Conservation (phyloP, 2,113 vertebrate genomes). For the Conger conger region DNA sequence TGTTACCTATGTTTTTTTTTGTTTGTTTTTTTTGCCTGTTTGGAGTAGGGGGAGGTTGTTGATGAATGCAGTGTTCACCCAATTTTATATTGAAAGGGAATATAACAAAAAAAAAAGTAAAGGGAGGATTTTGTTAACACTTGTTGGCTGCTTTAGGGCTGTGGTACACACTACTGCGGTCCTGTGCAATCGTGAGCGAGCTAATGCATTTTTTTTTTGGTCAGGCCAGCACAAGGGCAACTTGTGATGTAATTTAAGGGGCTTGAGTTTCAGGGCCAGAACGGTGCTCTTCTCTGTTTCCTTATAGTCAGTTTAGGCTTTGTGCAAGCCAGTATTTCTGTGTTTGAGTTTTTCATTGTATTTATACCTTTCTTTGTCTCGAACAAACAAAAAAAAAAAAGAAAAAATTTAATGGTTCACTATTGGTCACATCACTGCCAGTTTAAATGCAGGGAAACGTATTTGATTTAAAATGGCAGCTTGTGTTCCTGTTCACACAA, state of each 20-base stretch:
- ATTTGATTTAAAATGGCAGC: conserved; percentile 67
- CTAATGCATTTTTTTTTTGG: not conserved
- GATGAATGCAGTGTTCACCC: conserved; percentile 47
- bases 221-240: conserved; percentile 29
- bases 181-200: conserved; percentile 46
- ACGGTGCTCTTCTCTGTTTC: conserved; percentile 42
- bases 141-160: conserved; percentile 51
- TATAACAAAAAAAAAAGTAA: conserved; percentile 57
- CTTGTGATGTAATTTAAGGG: conserved; percentile 14
- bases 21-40: not conserved
- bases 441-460: conserved; percentile 71
- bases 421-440: conserved; percentile 76
- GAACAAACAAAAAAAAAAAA: conserved; percentile 14
- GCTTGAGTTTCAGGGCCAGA: conserved; percentile 20
- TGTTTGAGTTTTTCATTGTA: conserved; percentile 25
- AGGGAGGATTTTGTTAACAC: conserved; percentile 55
- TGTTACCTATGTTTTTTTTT: conserved; percentile 36
- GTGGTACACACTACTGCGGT: conserved; percentile 38
- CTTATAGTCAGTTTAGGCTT: conserved; percentile 43
- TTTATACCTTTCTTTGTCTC: conserved; percentile 33
- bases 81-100: conserved; percentile 63
- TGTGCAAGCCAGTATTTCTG: conserved; percentile 39
- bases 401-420: conserved; percentile 46
- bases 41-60: conserved; percentile 23
- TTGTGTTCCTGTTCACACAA: conserved; percentile 58